phyloP scores from a whole-genome alignment of 2,797 vertebrate species.

The Sebastes oblongus region DNA sequence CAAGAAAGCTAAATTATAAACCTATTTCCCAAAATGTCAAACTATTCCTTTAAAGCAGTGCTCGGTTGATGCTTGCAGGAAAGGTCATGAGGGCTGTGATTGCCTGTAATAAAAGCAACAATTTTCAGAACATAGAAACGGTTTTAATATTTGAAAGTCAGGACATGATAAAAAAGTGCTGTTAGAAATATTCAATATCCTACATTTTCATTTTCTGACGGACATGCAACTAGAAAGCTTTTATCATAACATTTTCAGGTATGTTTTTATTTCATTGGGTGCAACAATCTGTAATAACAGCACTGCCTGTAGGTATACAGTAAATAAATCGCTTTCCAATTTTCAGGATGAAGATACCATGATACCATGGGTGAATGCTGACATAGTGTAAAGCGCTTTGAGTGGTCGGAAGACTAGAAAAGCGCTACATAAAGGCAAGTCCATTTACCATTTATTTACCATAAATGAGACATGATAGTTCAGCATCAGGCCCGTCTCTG shows the following conservation, averaged over 20 bases:
- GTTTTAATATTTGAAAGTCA: not conserved
- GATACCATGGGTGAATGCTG: no score
- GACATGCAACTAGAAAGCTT: not conserved
- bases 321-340: not conserved
- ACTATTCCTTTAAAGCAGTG: not conserved
- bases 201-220: not conserved
- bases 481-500: not conserved
- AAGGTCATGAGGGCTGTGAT: not conserved
- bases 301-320: not conserved
- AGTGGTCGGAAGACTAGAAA: no score
- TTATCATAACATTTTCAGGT: not conserved
- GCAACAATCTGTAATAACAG: not conserved
- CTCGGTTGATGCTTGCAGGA: not conserved
- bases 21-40: not conserved
- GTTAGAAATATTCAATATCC: not conserved
- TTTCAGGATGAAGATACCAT: not conserved
- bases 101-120: not conserved
- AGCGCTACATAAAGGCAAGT: no score
- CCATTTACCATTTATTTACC: no score
- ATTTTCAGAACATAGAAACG: not conserved
- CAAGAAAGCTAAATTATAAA: not conserved
- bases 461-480: conserved; percentile 2
- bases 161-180: not conserved
- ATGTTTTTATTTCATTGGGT: not conserved
- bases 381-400: no score